Evolutionary conservation across 2,888 invertebrate species (phyloP), one percentile per base, ranked within the genome.

Genomic region (Horisme vitalbata): DNA sequence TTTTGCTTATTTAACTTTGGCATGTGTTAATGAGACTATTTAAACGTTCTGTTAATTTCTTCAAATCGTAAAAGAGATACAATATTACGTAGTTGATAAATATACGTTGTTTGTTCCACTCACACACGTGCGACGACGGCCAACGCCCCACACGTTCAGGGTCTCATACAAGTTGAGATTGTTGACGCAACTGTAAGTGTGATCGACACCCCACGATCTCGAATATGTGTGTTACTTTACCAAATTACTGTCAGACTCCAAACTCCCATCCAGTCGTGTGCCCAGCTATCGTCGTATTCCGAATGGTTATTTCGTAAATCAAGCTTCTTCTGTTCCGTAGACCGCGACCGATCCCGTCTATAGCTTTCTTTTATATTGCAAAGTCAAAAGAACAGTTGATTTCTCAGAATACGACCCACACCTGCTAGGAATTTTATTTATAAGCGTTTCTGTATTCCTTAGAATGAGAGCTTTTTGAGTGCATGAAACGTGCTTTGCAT

Each of bases 131-230:
- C 83, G 69, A 75, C 69, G 79, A 66, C 71, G 79, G 84, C 78
- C 75, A 75, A 59, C 64, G 74, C 79, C 63, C 65, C 79, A 70
- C 75, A 71, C 75, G 71, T 67, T 71, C 87, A 89, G 89, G 85
- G 83, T 81, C 83, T 79, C 81, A 76, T 84, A 72, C 83, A 83
- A 84, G 89, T 88, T 85, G 87, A 88, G 79, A 83, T 88, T 80
- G 75, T 87, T 75, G 79, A 91, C 63, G 78, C 90, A 72, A 90
- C 85, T 90, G 92, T 92, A 91, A 92, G 92, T 91, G 71, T 74
- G 78, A 71, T 65, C 68, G 71, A 70, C 76, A 69, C 69, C 71
- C 72, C 71, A 68, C 79, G 74, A 75, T 75, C 73, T 75, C 79
- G 65, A 76, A 75, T 84, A 73, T 85, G 79, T 87, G 87, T 87